Conservation (phyloP, 2,113 vertebrate genomes). For the Dicentrarchus labrax region DNA sequence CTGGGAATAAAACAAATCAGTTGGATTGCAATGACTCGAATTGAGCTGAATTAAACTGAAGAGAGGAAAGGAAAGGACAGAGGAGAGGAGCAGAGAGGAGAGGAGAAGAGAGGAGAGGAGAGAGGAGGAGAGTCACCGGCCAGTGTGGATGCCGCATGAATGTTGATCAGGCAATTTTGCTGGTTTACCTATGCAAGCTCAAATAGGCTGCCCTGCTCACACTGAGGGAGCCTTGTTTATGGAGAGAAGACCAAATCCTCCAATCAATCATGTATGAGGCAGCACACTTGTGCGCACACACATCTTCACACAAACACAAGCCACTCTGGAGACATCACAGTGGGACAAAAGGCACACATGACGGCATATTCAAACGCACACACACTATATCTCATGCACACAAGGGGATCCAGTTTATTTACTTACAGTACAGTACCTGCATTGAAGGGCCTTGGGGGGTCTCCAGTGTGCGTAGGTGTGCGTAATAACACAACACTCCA, state of each 20-base stretch:
- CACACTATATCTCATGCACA: slow-evolving; percentile 25
- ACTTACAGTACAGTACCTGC: slow-evolving; percentile 70
- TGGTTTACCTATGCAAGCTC: slow-evolving; percentile 57
- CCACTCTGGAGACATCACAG: slow-evolving; percentile 65
- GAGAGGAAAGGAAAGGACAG: slow-evolving; percentile 9
- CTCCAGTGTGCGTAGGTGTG: slow-evolving; percentile 67
- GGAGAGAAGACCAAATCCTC: slow-evolving; percentile 53
- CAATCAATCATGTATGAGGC: slow-evolving; percentile 75
- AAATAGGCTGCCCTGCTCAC: slow-evolving; percentile 42
- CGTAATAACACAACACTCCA: slow-evolving; percentile 51
- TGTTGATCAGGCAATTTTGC: slow-evolving; percentile 67
- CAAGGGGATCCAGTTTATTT: slow-evolving; percentile 68
- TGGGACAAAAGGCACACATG: slow-evolving; percentile 56
- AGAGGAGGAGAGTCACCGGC: slow-evolving; percentile 16
- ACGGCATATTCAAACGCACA: slow-evolving; percentile 51
- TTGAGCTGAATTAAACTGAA: slow-evolving; percentile 46
- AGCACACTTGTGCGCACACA: slow-evolving; percentile 1
- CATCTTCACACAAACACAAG: slow-evolving; percentile 46
- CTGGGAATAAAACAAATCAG: slow-evolving; percentile 60
- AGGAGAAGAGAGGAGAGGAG: slow-evolving; percentile 8
- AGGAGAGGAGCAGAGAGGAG: neutral
- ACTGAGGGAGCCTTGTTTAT: slow-evolving; percentile 79
- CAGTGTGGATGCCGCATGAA: slow-evolving; percentile 57
- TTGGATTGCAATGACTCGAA: slow-evolving; percentile 47
- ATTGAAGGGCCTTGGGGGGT: slow-evolving; percentile 39